Base-by-base conservation (phyloP, 2,797 vertebrate genomes). In the Paramormyrops hopkinsi region DNA sequence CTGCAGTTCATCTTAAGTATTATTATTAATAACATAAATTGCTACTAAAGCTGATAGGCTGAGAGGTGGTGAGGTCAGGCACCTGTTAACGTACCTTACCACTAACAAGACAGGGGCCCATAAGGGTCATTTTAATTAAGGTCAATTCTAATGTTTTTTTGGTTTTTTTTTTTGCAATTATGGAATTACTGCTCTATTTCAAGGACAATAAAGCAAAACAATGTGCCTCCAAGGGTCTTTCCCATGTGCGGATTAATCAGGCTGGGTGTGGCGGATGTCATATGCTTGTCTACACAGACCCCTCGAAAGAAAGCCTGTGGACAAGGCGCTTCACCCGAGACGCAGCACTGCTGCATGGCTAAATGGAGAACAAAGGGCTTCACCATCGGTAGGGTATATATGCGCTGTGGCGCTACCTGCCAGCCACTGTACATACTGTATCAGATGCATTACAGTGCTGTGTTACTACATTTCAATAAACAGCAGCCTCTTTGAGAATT, bases 221-320 rank as follows among this genome's bases (percentile, higher is more conserved):
- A 29, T 69, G 84, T 19, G 22, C 22, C 46, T 91, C 62, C 88
- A 51, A 46, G 73, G 65, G 90, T 83, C 86, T 59, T 44, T 88
- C 92, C 93, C 93, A 92, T 94, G 91, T 93, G 94, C 91, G 84
- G 25, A 84, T 93, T 95, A 91, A 94, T 94, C 94, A 94, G 94
- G 22, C 22, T 65, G 59, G 59, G 22, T 29, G 59, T 65, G 59
- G 22, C 59, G 22, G 22, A 65, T 29, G 22, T 29, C 59, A 65
- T 29, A 29, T 29, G 22, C 9, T 25, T 65, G 59, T 65, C 22
- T 29, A 29, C 59, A 25, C 8, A 29, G n/a, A 25, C 22, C 59
- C n/a, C 59, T 62, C 22, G 8, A 59, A 22, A 59, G 56, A 59
- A 25, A 3, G 3, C 22, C 22, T 29, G 22, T 29, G 59, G 9